Percentiles rank a stretch among this genome's conserved stretches.
These are phyloP conservation scores for Carettochelys insculpta DNA, from an alignment of 2,113 vertebrate species.

Conservation along the genomic window DNA sequence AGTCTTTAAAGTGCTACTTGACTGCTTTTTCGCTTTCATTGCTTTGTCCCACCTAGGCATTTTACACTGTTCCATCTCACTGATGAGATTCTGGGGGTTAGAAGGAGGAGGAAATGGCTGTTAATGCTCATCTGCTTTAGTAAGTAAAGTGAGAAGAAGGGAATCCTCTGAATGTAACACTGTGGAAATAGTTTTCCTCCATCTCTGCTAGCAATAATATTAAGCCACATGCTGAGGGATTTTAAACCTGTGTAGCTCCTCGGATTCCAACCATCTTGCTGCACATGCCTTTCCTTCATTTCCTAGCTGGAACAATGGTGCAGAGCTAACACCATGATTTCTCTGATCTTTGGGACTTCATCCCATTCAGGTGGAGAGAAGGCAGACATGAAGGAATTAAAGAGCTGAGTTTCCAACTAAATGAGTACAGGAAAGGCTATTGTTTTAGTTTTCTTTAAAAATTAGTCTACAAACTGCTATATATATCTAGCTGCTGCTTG, in stretches of 20 bases:
- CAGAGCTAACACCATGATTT: background rate
- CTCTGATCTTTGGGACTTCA: background rate
- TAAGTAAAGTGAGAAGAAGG: background rate
- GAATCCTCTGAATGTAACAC: background rate
- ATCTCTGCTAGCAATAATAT: background rate
- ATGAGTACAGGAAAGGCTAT: background rate
- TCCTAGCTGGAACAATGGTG: background rate
- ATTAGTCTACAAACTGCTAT: background rate
- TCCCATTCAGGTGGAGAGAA: background rate
- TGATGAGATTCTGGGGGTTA: fast-evolving
- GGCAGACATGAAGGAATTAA: background rate
- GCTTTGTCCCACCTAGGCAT: background rate
- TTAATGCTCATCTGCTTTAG: fast-evolving
- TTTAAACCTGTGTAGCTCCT: background rate
- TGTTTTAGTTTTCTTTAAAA: background rate
- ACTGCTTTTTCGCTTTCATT: fast-evolving
- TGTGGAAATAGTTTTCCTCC: background rate
- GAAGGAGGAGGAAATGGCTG: background rate
- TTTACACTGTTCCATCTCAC: background rate
- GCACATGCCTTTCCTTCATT: background rate
- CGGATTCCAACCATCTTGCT: background rate
- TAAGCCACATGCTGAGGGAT: background rate
- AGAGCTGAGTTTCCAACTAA: background rate
- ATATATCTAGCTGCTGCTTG: background rate
- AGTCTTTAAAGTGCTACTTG: no score